These are phyloP conservation scores for Cydia amplana DNA, from an alignment of 1,140 invertebrate species.

Conservation along the genomic window DNA sequence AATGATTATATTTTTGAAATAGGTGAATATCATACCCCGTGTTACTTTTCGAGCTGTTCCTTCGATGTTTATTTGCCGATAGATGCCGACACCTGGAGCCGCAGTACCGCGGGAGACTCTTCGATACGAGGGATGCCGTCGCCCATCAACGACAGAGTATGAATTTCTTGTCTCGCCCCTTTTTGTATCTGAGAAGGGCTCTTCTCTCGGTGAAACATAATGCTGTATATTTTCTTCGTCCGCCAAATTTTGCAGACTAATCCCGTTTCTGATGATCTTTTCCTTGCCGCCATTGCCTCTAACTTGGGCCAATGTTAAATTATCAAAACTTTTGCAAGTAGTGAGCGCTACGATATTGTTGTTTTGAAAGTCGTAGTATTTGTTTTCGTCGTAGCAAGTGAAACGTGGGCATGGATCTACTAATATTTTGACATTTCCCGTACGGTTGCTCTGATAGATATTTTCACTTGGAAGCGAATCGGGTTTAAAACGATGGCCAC, in stretches of 20 bases:
- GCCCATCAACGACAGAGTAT: constrained; percentile 66
- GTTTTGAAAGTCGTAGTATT: constrained; percentile 67
- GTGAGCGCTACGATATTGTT: constrained; percentile 61
- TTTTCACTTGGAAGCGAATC: constrained; percentile 34
- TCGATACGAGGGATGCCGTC: constrained; percentile 53
- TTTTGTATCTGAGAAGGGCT: constrained; percentile 42
- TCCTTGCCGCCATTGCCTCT: constrained; percentile 46
- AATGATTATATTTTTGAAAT: neutral
- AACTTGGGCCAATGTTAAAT: constrained; percentile 56
- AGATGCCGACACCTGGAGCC: constrained; percentile 63
- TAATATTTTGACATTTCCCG: constrained; percentile 52
- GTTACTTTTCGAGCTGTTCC: constrained; percentile 38
- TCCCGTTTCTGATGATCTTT: constrained; percentile 61
- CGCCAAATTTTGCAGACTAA: constrained; percentile 68
- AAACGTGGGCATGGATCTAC: constrained; percentile 58
- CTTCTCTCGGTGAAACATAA: constrained; percentile 60
- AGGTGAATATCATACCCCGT: constrained; percentile 39
- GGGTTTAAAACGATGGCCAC: constrained; percentile 57
- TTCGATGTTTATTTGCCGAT: constrained; percentile 64
- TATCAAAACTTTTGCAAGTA: constrained; percentile 73
- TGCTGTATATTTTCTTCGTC: constrained; percentile 66
- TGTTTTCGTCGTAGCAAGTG: constrained; percentile 63
- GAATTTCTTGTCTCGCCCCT: constrained; percentile 64
- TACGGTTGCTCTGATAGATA: constrained; percentile 43
- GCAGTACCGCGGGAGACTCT: constrained; percentile 52